Base-by-base conservation (phyloP, 2,888 invertebrate species). In the Oxycera nigricornis region DNA sequence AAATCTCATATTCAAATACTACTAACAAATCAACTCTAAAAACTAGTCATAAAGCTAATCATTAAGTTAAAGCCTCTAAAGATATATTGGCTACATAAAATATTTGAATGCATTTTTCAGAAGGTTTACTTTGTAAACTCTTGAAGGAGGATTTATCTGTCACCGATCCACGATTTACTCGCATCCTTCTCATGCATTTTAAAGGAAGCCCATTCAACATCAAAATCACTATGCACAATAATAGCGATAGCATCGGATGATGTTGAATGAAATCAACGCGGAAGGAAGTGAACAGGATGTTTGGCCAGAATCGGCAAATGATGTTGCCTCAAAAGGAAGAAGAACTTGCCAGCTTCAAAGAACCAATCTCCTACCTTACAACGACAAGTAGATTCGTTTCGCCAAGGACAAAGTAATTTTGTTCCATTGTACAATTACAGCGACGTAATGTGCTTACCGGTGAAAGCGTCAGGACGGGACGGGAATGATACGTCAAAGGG, bases 361-460 rank as follows among this genome's bases (percentile, higher is more conserved):
- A 20, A 55, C 11, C 22, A 6, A 24, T 20, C 22, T 55, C 17
- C 22, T 30, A 22, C 52, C 2, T 46, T n/a, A 52, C 52, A 31
- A 31, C 20, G 31, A 52, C 22, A 70, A 24, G 17, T 17, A 22
- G 7, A 7, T n/a, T 62, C 6, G 41, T 11, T 65, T 39, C 41
- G 2, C 20, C 39, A 65, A 39, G 65, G 65, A 41, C 70, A 30
- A 70, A 70, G 70, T 70, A 70, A 70, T 70, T 70, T 70, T 55
- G 26, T 70, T 70, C 55, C 55, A 52, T 55, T 70, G 70, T 70
- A 70, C 52, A 52, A 70, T 70, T 70, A 52, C 70, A 70, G 52
- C 70, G 52, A 28, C 14, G 52, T 70, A 70, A 70, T 70, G 70
- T 70, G 52, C 70, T 70, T 70, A 70, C 70, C 70, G 52, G 70